A percentile compares a stretch with the other conserved stretches of the same genome.
Evolutionary conservation across 2,113 vertebrate genomes (phyloP).

Genomic region (zebrafish (Danio rerio)): GRCz12tu NC_133186.1:11692001-11692500

Average conservation of each 20-base stretch:
- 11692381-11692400: background rate
- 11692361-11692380: background rate
- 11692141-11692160: background rate
- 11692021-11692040: no score
- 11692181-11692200: background rate
- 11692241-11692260: background rate
- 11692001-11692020: background rate
- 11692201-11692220: background rate
- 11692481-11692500: background rate
- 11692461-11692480: background rate
- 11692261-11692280: background rate
- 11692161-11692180: background rate
- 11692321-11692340: background rate
- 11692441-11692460: background rate
- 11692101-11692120: background rate
- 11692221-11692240: background rate
- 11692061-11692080: background rate
- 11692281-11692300: background rate
- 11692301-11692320: background rate
- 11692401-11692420: conserved; percentile 6
- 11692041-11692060: background rate
- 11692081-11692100: background rate
- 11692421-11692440: background rate
- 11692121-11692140: background rate
- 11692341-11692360: background rate